Evolutionary conservation across 2,888 invertebrate species (phyloP).

Genomic region (Dilophus febrilis): DNA sequence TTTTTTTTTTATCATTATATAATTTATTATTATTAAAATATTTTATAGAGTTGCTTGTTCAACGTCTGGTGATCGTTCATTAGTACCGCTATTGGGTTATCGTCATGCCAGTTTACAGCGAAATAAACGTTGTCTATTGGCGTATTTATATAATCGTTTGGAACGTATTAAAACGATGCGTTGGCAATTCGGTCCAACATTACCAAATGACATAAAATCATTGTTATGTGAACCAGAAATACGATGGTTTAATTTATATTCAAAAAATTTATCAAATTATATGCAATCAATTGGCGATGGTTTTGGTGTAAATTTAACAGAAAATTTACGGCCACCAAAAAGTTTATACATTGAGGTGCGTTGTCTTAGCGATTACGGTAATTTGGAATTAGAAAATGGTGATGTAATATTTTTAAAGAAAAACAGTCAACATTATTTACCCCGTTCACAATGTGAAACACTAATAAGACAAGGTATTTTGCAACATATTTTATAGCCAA

Average conservation of each 20-base stretch:
- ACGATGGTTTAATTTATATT: slow-evolving; percentile 80
- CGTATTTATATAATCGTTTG: slow-evolving; percentile 69
- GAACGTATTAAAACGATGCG: slow-evolving; percentile 66
- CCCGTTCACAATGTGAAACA: slow-evolving; percentile 76
- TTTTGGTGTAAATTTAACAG: slow-evolving; percentile 69
- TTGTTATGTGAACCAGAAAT: slow-evolving; percentile 67
- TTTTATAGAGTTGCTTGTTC: slow-evolving; percentile 22
- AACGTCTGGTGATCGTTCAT: slow-evolving; percentile 35
- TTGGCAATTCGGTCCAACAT: slow-evolving; percentile 89
- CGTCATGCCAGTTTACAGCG: slow-evolving; percentile 74
- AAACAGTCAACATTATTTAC: slow-evolving; percentile 79
- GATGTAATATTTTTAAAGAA: slow-evolving; percentile 73
- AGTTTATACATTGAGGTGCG: slow-evolving; percentile 82
- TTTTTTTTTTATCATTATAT: no score
- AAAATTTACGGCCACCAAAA: slow-evolving; percentile 81
- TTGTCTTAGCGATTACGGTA: slow-evolving; percentile 81
- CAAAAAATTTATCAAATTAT: slow-evolving; percentile 65
- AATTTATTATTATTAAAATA: no score
- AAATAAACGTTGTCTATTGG: slow-evolving; percentile 75
- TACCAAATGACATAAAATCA: slow-evolving; percentile 69
- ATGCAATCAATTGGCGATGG: slow-evolving; percentile 79
- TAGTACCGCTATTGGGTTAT: slow-evolving; percentile 64
- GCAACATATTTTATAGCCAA: slow-evolving; percentile 64
- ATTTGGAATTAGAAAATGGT: slow-evolving; percentile 88
- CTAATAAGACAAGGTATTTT: slow-evolving; percentile 79